Evolutionary conservation across 1,140 invertebrate genomes (phyloP).

Genomic region (Anastrepha ludens): DNA sequence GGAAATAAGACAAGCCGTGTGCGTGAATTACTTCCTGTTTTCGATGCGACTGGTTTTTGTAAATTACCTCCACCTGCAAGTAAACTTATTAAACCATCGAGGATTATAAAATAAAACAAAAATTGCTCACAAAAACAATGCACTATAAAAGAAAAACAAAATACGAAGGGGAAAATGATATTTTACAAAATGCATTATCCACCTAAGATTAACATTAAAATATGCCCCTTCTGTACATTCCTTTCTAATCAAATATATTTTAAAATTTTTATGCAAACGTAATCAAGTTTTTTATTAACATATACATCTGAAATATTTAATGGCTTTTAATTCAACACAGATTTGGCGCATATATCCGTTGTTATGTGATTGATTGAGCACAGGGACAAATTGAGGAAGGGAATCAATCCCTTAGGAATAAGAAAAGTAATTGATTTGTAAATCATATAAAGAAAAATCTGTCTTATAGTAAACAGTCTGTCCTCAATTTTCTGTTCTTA

Average conservation of each 20-base stretch:
- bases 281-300: background rate
- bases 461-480: no score
- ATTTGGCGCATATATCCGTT: no score
- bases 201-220: background rate
- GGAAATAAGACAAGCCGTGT: constrained; percentile 81
- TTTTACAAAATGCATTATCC: background rate
- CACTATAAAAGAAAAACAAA: background rate
- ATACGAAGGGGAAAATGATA: background rate
- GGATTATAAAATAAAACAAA: constrained; percentile 53
- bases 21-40: constrained; percentile 85
- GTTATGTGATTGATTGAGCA: no score
- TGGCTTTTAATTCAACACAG: no score
- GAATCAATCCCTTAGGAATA: no score
- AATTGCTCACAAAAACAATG: constrained; percentile 56
- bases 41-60: constrained; percentile 85
- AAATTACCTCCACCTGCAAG: constrained; percentile 86
- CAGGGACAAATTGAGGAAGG: no score
- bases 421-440: no score
- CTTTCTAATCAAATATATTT: background rate
- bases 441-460: no score
- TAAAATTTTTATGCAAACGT: constrained; percentile 7
- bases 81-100: constrained; percentile 83
- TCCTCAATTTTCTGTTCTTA: no score
- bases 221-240: background rate
- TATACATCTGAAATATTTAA: no score